Evolutionary conservation across 1,140 invertebrate species (phyloP).

Genomic region (Ooceraea biroi): DNA sequence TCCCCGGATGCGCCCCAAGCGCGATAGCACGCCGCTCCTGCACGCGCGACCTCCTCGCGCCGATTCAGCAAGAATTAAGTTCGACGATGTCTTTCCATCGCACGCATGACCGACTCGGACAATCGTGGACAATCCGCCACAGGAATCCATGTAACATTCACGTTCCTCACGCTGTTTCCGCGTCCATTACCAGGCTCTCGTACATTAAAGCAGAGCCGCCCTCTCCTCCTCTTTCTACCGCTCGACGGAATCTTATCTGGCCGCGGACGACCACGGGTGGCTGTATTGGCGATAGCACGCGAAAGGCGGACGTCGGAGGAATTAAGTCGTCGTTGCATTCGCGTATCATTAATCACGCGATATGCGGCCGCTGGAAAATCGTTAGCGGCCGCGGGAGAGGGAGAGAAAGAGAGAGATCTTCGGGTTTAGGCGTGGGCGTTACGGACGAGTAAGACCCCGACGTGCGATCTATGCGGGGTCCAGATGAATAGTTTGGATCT

Average conservation of each 20-base stretch:
- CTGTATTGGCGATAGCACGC: conserved; percentile 55
- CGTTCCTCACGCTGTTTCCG: conserved; percentile 63
- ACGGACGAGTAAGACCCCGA: conserved; percentile 1
- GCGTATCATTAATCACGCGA: conserved; percentile 80
- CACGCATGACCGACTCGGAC: conserved; percentile 60
- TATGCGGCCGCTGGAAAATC: conserved; percentile 80
- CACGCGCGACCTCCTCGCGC: conserved; percentile 61
- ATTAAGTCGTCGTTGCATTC: conserved; percentile 80
- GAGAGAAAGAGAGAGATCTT: conserved; percentile 49
- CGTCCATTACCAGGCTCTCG: conserved; percentile 72
- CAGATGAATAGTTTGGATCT: conserved; percentile 37
- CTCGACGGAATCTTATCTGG: conserved; percentile 48
- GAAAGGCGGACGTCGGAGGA: conserved; percentile 70
- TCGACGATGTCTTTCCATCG: conserved; percentile 75
- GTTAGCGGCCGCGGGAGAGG: conserved; percentile 60
- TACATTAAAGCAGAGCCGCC: conserved; percentile 38
- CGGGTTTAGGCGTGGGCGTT: conserved; percentile 71
- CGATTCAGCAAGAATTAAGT: conserved; percentile 71
- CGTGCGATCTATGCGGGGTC: conserved; percentile 22
- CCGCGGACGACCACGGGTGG: conserved; percentile 55
- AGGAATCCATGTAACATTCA: conserved; percentile 72
- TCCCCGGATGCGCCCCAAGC: conserved; percentile 18
- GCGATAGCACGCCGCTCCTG: conserved; percentile 31
- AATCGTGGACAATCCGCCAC: conserved; percentile 53
- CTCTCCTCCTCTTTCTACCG: not conserved